A percentile compares a stretch with the other conserved stretches of the same genome.
Evolutionary conservation across 23 tunicate genomes (phyloP).

Genomic region (Phallusia fumigata): DNA sequence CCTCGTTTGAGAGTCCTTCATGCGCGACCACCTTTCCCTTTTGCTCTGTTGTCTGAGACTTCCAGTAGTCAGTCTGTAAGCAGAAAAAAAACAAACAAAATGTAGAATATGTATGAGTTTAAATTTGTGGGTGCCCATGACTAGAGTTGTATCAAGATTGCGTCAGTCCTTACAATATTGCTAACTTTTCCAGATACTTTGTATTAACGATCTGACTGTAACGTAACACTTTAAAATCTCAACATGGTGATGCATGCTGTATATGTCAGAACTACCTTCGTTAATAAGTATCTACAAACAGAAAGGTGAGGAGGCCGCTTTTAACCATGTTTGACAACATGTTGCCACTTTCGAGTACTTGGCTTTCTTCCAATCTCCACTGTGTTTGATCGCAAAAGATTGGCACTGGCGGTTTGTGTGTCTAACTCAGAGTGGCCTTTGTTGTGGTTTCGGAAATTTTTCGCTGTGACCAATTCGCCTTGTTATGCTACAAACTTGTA

Average conservation of each 20-base stretch:
- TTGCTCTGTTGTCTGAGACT: background rate
- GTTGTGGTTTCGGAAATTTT: too few relatives aligned
- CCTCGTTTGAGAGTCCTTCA: background rate
- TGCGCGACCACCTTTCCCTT: background rate
- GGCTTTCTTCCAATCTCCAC: background rate
- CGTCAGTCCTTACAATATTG: background rate
- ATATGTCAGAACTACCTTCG: conserved; percentile 18
- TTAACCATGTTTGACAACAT: background rate
- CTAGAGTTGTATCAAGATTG: background rate
- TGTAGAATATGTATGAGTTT: too few relatives aligned
- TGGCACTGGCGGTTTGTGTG: too few relatives aligned
- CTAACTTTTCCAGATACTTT: background rate
- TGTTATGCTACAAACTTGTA: too few relatives aligned
- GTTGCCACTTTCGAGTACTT: background rate
- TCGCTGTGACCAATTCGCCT: too few relatives aligned
- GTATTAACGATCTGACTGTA: background rate
- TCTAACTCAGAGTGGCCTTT: too few relatives aligned
- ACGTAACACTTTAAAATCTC: background rate
- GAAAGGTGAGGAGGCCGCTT: conserved; percentile 16
- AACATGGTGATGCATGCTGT: conserved; percentile 23
- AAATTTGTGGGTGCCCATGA: background rate
- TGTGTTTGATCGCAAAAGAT: background rate
- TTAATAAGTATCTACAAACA: conserved; percentile 3
- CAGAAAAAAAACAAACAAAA: too few relatives aligned
- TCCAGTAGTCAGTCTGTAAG: background rate